Evolutionary conservation across 2,113 vertebrate genomes (phyloP).

Genomic region (Saguinus imperator): DNA sequence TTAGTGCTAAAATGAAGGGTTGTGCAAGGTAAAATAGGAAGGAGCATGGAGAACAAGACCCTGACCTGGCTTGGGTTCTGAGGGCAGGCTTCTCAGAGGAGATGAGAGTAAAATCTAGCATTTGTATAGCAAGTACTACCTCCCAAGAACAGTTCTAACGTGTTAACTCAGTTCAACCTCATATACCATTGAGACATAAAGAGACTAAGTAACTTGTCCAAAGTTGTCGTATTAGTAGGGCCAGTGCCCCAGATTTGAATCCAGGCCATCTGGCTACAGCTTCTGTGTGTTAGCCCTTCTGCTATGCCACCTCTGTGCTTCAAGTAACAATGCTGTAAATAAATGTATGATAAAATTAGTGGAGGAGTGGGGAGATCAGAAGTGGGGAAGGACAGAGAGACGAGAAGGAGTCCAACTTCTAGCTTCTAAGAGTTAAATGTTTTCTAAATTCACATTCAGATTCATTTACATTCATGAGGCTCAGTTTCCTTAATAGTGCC

Average conservation of each 20-base stretch:
- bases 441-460: constrained; percentile 3
- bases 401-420: not conserved
- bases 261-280: not conserved
- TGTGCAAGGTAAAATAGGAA: not conserved
- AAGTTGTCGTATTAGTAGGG: too few relatives aligned
- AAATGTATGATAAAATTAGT: not conserved
- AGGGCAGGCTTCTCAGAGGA: not conserved
- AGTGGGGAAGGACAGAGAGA: not conserved
- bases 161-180: not conserved
- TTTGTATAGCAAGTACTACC: not conserved
- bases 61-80: not conserved
- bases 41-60: not conserved
- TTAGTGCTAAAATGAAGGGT: not conserved
- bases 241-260: not conserved
- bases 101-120: not conserved
- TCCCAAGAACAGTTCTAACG: not conserved
- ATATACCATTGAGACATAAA: not conserved
- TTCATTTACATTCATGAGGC: not conserved
- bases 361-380: not conserved
- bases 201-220: not conserved
- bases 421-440: not conserved
- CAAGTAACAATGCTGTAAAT: not conserved
- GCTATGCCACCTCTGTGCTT: too few relatives aligned
- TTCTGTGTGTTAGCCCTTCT: not conserved
- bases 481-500: not conserved